Percentiles rank a stretch among this genome's conserved stretches.
Conservation (phyloP, 1,140 invertebrate genomes). For the Anastrepha obliqua region DNA sequence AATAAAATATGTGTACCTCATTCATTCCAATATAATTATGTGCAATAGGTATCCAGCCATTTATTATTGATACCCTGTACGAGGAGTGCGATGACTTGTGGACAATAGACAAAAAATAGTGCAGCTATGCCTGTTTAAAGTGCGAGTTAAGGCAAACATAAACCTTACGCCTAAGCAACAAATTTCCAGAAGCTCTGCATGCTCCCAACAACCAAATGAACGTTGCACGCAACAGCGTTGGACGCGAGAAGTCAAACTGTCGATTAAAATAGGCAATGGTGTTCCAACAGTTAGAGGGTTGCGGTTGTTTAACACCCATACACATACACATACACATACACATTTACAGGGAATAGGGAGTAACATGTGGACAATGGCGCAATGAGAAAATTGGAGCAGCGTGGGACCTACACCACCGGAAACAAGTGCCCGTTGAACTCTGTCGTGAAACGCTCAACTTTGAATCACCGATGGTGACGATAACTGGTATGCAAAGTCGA, state of each 20-base stretch:
- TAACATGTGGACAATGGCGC: not conserved
- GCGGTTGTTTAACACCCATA: not conserved
- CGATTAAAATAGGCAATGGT: slow-evolving; percentile 1
- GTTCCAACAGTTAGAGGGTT: not conserved
- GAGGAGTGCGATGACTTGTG: slow-evolving; percentile 17
- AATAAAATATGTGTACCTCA: too few species aligned
- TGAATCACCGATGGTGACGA: not conserved
- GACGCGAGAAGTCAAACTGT: slow-evolving; percentile 18
- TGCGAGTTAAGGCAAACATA: not conserved
- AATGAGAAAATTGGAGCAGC: not conserved
- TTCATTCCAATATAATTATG: too few species aligned
- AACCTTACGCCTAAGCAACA: not conserved
- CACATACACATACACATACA: not conserved
- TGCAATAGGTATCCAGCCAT: not conserved
- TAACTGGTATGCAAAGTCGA: not conserved
- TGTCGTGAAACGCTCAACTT: not conserved
- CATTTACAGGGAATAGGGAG: not conserved
- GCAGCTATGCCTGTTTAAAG: not conserved
- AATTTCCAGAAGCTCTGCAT: not conserved
- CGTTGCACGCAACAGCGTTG: slow-evolving; percentile 20
- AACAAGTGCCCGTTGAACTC: slow-evolving; percentile 40
- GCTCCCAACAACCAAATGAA: not conserved
- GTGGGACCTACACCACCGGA: slow-evolving; percentile 46
- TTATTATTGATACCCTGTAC: not conserved
- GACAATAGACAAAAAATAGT: not conserved